These are phyloP conservation scores for Strigamia maritima DNA, from an alignment of 2,888 invertebrate genomes.

Conservation along the genomic window DNA sequence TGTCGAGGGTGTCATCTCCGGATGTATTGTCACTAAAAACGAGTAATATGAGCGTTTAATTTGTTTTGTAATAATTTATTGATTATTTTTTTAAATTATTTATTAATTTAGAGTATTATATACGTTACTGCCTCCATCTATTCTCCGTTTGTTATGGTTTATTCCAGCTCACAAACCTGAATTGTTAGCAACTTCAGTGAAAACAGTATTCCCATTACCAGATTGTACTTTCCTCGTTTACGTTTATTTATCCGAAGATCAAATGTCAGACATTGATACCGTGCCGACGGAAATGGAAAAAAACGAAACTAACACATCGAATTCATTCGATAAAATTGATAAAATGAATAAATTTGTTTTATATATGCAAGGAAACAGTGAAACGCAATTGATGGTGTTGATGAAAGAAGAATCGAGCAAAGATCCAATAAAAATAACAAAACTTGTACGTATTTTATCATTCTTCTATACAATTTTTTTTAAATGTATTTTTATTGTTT, in stretches of 20 bases:
- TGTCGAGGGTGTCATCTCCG: conserved; percentile 74
- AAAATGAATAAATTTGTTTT: background rate
- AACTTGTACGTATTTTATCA: background rate
- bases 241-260: conserved; percentile 24
- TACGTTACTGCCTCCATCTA: conserved; percentile 37
- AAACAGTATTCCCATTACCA: conserved; percentile 26
- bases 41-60: conserved; percentile 53
- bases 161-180: background rate
- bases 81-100: background rate
- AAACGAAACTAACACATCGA: background rate
- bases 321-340: background rate
- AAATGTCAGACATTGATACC: background rate
- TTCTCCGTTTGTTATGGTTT: conserved; percentile 37
- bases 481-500: background rate
- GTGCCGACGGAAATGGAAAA: background rate
- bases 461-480: background rate
- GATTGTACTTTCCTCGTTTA: conserved; percentile 34
- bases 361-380: conserved; percentile 18
- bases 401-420: background rate
- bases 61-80: background rate
- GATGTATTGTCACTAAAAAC: conserved; percentile 80
- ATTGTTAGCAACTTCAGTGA: conserved; percentile 22
- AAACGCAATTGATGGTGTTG: conserved; percentile 30
- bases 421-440: background rate
- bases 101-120: conserved; percentile 37